phyloP scores from a whole-genome alignment of 2,797 vertebrate species.

The Lophius americanus region DNA sequence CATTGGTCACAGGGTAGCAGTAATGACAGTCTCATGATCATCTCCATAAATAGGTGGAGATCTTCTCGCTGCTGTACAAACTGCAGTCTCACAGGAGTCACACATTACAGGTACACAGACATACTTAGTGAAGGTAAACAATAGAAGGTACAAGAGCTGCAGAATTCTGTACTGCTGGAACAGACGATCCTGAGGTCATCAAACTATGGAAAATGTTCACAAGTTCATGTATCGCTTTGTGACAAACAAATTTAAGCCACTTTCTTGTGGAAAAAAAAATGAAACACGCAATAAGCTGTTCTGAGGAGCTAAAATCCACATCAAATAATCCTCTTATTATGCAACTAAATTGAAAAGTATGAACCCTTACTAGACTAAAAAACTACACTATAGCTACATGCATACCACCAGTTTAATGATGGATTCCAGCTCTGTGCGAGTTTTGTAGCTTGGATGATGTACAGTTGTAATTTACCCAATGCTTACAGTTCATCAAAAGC shows the following conservation, averaged over 20 bases:
- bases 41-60: slow-evolving; percentile 54
- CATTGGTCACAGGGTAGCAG: slow-evolving; percentile 36
- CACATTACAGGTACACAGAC: slow-evolving; percentile 29
- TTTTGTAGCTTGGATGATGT: not conserved
- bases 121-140: slow-evolving; percentile 28
- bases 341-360: not conserved
- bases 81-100: slow-evolving; percentile 35
- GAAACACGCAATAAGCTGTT: no score
- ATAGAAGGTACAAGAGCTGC: slow-evolving; percentile 9
- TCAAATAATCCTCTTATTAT: not conserved
- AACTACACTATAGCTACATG: not conserved
- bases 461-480: not conserved
- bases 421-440: not conserved
- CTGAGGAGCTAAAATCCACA: not conserved
- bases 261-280: no score
- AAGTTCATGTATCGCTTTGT: not conserved
- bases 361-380: not conserved
- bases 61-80: slow-evolving; percentile 29
- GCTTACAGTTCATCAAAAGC: not conserved
- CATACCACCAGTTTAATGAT: not conserved
- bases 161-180: not conserved
- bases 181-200: not conserved
- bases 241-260: no score
- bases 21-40: slow-evolving; percentile 66
- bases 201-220: not conserved